A percentile compares a stretch with the other conserved stretches of the same genome.
Conservation (phyloP, 1,140 invertebrate species). For the Caenorhabditis inopinata region DNA sequence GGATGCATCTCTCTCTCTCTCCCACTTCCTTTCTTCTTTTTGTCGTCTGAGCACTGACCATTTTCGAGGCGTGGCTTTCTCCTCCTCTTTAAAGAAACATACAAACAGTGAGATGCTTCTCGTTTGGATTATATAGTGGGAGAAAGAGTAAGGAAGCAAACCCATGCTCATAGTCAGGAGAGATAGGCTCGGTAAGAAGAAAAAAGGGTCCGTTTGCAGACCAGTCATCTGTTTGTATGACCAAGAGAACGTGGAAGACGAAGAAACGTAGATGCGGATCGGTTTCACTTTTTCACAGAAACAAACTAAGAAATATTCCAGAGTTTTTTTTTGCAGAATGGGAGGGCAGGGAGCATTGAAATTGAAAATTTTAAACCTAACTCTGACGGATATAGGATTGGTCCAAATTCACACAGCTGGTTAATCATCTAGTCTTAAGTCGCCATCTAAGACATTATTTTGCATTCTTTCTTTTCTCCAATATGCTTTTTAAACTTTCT, state of each 20-base stretch:
- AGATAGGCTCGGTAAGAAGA: conserved; percentile 4
- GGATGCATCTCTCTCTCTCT: not conserved
- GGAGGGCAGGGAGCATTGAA: no score
- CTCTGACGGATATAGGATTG: no score
- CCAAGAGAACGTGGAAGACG: not conserved
- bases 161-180: conserved; percentile 25
- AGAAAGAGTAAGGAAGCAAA: not conserved
- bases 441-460: no score
- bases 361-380: no score
- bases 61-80: not conserved
- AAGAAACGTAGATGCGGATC: not conserved
- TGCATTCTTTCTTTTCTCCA: no score
- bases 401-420: no score
- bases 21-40: not conserved
- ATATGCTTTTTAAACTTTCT: no score
- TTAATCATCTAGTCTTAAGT: no score
- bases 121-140: conserved; percentile 26
- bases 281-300: not conserved
- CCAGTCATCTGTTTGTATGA: conserved; percentile 12
- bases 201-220: not conserved
- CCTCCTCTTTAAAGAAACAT: conserved; percentile 13
- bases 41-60: not conserved
- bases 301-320: not conserved
- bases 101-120: conserved; percentile 13
- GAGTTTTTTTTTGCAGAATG: not conserved